A percentile compares a stretch with the other conserved stretches of the same genome.
These are phyloP conservation scores for Morbakka virulenta DNA, from an alignment of 30 jellyfish, hydroid and myxozoan genomes.

Conservation along the genomic window DNA sequence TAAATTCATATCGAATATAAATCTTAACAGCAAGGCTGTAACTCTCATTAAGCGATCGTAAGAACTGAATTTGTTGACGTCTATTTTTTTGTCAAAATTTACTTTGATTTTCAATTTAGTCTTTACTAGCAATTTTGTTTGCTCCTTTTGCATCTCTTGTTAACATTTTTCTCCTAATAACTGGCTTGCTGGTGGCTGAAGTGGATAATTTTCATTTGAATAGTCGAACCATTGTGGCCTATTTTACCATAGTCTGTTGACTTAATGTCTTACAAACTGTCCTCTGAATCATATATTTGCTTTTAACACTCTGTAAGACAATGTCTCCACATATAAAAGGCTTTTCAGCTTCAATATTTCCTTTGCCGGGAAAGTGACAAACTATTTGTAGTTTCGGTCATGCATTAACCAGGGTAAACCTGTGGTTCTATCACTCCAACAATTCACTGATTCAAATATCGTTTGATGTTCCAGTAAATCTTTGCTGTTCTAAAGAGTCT, in stretches of 20 bases:
- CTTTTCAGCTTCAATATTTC: constrained; percentile 18
- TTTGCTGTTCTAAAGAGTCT: too few species aligned
- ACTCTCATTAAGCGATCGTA: background rate
- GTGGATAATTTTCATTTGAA: constrained; percentile 7
- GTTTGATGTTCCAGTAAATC: too few species aligned
- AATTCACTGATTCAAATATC: background rate
- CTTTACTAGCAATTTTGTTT: background rate
- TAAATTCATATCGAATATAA: constrained; percentile 7
- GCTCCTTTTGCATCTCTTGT: constrained; percentile 7
- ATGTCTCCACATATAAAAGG: constrained; percentile 12
- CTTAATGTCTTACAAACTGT: background rate
- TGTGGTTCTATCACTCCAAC: constrained; percentile 39
- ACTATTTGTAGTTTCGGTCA: constrained; percentile 8
- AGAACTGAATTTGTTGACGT: background rate
- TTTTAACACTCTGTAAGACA: constrained; percentile 20
- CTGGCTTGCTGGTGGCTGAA: background rate
- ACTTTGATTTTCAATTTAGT: background rate
- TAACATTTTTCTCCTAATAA: constrained; percentile 4
- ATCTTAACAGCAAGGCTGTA: constrained; percentile 20
- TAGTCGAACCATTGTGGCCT: constrained; percentile 44
- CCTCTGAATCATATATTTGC: constrained; percentile 55
- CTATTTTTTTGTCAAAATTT: background rate
- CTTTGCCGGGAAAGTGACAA: constrained; percentile 3
- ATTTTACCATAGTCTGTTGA: constrained; percentile 31
- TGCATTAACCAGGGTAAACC: constrained; percentile 13